A percentile compares a stretch with the other conserved stretches of the same genome.
Conservation (phyloP, 2,888 invertebrate species). For the Leucania comma region DNA sequence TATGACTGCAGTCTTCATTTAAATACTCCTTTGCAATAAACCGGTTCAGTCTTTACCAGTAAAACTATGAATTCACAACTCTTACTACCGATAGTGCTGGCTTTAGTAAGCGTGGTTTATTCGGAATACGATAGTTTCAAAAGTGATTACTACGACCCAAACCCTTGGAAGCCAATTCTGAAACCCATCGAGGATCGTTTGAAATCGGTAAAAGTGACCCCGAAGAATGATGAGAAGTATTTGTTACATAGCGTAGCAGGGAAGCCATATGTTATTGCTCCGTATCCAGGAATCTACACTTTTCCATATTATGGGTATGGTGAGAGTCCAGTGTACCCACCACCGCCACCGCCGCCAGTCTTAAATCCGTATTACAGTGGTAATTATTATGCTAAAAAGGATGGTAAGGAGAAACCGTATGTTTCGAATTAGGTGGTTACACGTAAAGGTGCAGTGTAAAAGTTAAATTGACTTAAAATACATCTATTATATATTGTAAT, state of each 20-base stretch:
- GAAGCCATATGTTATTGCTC: constrained; percentile 66
- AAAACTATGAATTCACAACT: constrained; percentile 51
- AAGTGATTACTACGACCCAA: constrained; percentile 45
- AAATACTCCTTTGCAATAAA: constrained; percentile 27
- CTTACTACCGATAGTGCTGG: constrained; percentile 26
- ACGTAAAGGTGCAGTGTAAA: background rate
- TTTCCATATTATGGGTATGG: constrained; percentile 73
- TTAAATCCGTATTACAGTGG: constrained; percentile 63
- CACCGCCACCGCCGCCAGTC: constrained; percentile 46
- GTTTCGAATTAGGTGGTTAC: constrained; percentile 47
- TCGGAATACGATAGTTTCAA: constrained; percentile 39
- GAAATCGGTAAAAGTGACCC: constrained; percentile 70
- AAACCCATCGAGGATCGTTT: constrained; percentile 68
- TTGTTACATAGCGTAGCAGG: constrained; percentile 59
- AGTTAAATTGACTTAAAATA: background rate
- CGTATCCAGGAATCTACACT: constrained; percentile 71
- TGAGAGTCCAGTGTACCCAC: constrained; percentile 58
- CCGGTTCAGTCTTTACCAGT: background rate
- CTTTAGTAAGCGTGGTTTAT: constrained; percentile 41
- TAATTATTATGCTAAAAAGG: constrained; percentile 71
- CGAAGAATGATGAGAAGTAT: constrained; percentile 73
- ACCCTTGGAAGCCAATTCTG: constrained; percentile 70
- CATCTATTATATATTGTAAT: no score
- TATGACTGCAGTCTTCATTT: constrained; percentile 61
- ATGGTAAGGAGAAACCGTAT: constrained; percentile 68